Base-by-base conservation (phyloP, 2,797 vertebrate species). In the Atherinosoma microstoma region DNA sequence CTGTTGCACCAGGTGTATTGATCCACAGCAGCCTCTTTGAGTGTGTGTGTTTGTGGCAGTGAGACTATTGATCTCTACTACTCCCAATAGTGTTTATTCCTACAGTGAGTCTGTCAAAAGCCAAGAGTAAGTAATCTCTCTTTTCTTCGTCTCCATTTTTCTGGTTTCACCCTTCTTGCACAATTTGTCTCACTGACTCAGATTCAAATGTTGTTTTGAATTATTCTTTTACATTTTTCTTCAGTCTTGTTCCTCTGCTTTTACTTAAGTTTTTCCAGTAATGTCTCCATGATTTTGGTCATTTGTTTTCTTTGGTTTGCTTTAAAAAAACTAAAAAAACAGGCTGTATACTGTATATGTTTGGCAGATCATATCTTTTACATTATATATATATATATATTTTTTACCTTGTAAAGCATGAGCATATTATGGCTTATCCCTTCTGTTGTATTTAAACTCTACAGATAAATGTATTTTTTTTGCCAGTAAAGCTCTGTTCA, bases 61-160 rank as follows among this genome's bases (percentile, higher is more conserved):
- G 82, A 79, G 76, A 76, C 64, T 92, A 93, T 93, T 82, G 91
- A 93, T 92, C 87, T 64, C n/a, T 12, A 58, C 75, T 60, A 58
- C 79, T 91, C 90, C 88, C 90, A 82, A 75, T 87, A 81, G 91
- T 91, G 82, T 89, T 91, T 91, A 87, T 91, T 92, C 78, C 76
- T 87, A 76, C 88, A 88, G 87, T 85, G 81, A 81, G 82, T 88
- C 87, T 91, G 90, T 91, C 91, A 90, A 80, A 92, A 92, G 89
- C 83, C 80, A 89, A 88, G 84, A 89, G 83, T 90, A 91, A 89
- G 89, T 91, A 91, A 92, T 93, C 82, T 76, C 82, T 85, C 84
- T 87, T 70, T 62, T 24, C 36, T 58, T 79, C 57, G 67, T 80
- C 64, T 64, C 53, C 60, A 62, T 56, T 67, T 67, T 79, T 82